Conservation (phyloP, 2,888 invertebrate species). For the Cepaea hortensis region DNA sequence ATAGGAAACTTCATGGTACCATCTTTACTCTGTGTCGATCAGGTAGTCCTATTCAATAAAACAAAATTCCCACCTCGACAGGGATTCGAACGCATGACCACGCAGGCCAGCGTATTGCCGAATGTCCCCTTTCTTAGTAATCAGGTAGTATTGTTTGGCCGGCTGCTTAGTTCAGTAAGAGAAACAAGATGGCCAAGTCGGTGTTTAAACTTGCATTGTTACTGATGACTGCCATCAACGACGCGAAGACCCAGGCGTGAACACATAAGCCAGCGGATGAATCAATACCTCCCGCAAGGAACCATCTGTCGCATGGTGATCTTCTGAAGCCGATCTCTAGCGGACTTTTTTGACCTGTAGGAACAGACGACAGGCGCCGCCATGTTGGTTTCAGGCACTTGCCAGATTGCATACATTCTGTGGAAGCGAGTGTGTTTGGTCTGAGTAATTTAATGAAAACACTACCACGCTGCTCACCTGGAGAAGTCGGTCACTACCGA, state of each 20-base stretch:
- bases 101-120: too few relatives aligned
- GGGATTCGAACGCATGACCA: too few relatives aligned
- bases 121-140: too few relatives aligned
- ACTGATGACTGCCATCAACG: background rate
- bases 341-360: background rate
- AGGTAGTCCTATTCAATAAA: too few relatives aligned
- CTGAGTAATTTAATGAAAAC: background rate
- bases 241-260: background rate
- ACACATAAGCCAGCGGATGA: background rate
- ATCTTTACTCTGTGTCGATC: too few relatives aligned
- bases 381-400: background rate
- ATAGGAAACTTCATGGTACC: too few relatives aligned
- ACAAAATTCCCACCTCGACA: too few relatives aligned
- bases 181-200: background rate
- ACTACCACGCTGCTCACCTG: background rate
- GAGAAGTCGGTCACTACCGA: background rate
- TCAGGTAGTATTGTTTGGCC: background rate
- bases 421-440: background rate
- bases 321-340: background rate
- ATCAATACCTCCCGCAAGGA: background rate
- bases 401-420: background rate
- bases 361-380: constrained; percentile 10
- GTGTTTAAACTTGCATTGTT: background rate
- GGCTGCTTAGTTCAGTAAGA: background rate
- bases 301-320: constrained; percentile 11